A percentile compares a stretch with the other conserved stretches of the same genome.
Conservation (phyloP, 92 coral and sea anemone species). For the Plumapathes pennacea region DNA sequence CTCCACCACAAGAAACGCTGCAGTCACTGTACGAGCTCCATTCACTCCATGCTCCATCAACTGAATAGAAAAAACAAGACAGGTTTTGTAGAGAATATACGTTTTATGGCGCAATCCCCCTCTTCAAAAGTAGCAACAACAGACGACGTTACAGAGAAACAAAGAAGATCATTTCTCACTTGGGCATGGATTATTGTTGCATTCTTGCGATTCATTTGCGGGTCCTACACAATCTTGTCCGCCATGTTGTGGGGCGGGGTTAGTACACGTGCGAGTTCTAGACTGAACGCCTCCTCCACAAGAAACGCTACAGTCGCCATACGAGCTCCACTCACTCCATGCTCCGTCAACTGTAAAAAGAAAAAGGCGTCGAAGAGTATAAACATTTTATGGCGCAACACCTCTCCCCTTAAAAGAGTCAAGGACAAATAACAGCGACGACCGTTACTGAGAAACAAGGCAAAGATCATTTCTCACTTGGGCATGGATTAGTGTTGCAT, state of each 20-base stretch:
- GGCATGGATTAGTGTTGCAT: too few relatives aligned
- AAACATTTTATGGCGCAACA: neutral
- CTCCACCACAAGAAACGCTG: conserved; percentile 13
- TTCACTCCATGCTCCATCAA: conserved; percentile 22
- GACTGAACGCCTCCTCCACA: neutral
- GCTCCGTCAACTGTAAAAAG: neutral
- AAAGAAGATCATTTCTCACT: too few relatives aligned
- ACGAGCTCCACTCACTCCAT: neutral
- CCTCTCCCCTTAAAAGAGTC: too few relatives aligned
- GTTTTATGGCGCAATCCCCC: neutral
- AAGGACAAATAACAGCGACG: too few relatives aligned
- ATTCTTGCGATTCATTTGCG: neutral
- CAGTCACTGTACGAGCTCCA: conserved; percentile 18
- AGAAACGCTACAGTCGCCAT: neutral
- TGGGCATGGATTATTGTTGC: too few relatives aligned
- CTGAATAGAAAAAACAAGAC: conserved; percentile 1
- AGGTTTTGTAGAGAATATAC: neutral
- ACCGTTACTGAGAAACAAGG: too few relatives aligned
- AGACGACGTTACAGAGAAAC: too few relatives aligned
- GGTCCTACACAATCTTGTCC: neutral
- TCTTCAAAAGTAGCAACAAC: too few relatives aligned
- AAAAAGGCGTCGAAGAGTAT: neutral
- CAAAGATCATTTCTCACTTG: too few relatives aligned
- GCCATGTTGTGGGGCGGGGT: neutral
- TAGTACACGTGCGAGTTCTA: neutral